Base-by-base conservation (phyloP, 2,113 vertebrate species). In the Heliornis fulica region DNA sequence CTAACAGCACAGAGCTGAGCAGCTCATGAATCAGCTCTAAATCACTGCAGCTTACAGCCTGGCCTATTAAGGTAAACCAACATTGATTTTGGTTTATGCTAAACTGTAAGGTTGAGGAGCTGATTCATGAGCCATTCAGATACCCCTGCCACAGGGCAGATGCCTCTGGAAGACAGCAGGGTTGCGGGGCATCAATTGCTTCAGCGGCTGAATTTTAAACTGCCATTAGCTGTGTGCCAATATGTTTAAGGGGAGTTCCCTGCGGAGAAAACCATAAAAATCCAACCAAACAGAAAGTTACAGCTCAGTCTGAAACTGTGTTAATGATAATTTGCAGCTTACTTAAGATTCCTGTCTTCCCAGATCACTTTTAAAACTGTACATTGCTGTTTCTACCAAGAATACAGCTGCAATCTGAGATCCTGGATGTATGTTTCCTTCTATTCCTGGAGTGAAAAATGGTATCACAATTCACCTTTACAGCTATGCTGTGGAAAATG, bases 81-180 rank as follows among this genome's bases (percentile, higher is more conserved):
- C 83, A 96, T 92, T 92, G 94, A 95, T 93, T 96, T 75, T 95
- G 83, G 92, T 92, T 89, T 89, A 50, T 78, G 80, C 68, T 93
- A 84, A 92, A 89, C 83, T 50, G 48, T 21, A 83, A 88, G 41
- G 50, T 51, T 88, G 54, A 90, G 71, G 59, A 86, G 75, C 59
- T 6, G 6, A 86, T 86, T 77, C 41, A 48, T 2, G 7, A 92
- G 66, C 83, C 34, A 8, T 66, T 61, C 26, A 34, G 71, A 38
- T 41, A 70, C 15, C 31, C 28, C 32, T 69, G 25, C 57, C 34
- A 70, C 76, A 81, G 57, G 46, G 53, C 15, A 83, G 40, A 50
- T 29, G 51, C 29, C 54, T 51, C 19, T 34, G 43, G 23, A 91
- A 82, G 48, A 46, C 56, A 81, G 65, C 18, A 93, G 83, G 40